Percentiles rank a stretch among this genome's conserved stretches.
These are phyloP conservation scores for Corydoras maculifer DNA, from an alignment of 2,113 vertebrate species.

Conservation along the genomic window DNA sequence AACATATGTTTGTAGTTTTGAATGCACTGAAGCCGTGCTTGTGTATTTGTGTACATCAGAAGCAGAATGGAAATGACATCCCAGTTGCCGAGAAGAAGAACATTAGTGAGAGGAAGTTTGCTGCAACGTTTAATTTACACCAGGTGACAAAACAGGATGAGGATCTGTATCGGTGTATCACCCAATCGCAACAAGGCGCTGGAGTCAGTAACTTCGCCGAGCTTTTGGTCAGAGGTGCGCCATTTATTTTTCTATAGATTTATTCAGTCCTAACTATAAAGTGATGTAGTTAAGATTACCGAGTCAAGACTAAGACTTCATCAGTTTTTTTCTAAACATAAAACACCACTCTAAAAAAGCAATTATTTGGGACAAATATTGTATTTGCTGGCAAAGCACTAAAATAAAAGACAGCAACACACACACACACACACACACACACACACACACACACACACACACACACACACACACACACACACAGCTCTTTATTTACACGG, in stretches of 20 bases:
- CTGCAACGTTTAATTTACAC: slow-evolving; percentile 88
- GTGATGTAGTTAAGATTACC: too few relatives aligned
- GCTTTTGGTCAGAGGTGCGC: slow-evolving; percentile 89
- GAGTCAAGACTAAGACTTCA: not conserved
- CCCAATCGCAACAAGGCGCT: slow-evolving; percentile 91
- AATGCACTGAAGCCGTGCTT: not conserved
- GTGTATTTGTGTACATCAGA: slow-evolving; percentile 58
- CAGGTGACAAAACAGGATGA: slow-evolving; percentile 91
- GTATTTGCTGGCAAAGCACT: not conserved
- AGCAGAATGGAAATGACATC: slow-evolving; percentile 92
- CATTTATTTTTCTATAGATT: not conserved
- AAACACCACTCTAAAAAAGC: too few relatives aligned
- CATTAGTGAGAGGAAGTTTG: slow-evolving; percentile 96
- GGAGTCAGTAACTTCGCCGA: slow-evolving; percentile 96
- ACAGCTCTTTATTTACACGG: slow-evolving; percentile 53
- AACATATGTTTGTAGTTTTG: not conserved
- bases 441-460: too few relatives aligned
- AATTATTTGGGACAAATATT: too few relatives aligned
- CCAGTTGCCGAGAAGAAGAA: slow-evolving; percentile 93
- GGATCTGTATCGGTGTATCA: slow-evolving; percentile 94
- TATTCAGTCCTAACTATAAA: not conserved
- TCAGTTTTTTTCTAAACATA: not conserved
- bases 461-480: too few relatives aligned
- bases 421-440: too few relatives aligned
- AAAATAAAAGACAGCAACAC: not conserved